Percentiles rank a stretch among this genome's conserved stretches.
Conservation (phyloP, 2,113 vertebrate species). For the Myotis yumanensis region DNA sequence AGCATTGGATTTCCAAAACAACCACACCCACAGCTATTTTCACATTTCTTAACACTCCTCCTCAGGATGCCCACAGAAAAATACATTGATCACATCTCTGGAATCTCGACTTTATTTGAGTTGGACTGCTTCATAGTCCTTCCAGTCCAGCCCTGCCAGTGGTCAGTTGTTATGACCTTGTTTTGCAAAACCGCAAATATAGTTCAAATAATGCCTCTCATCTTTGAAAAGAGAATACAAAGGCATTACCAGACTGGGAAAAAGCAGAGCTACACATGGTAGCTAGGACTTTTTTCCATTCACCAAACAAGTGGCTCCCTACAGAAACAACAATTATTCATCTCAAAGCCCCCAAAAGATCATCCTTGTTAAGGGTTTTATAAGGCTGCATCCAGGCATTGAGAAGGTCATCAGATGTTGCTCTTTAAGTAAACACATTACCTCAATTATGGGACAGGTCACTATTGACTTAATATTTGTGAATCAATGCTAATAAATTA, state of each 20-base stretch:
- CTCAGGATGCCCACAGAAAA: constrained; percentile 8
- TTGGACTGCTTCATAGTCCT: background rate
- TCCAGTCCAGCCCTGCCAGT: constrained; percentile 49
- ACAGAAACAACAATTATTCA: background rate
- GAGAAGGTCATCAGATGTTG: background rate
- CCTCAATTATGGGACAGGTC: background rate
- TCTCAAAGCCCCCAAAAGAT: background rate
- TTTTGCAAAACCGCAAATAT: constrained; percentile 35
- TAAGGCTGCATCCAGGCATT: background rate
- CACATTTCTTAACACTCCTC: constrained; percentile 31
- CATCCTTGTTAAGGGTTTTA: background rate
- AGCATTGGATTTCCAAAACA: constrained; percentile 59
- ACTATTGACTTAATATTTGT: constrained; percentile 9
- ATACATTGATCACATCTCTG: background rate
- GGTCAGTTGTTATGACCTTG: background rate
- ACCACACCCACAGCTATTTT: constrained; percentile 42
- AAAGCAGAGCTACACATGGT: background rate
- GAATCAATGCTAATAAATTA: constrained; percentile 36
- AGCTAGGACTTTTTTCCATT: constrained; percentile 1
- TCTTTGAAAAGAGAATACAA: constrained; percentile 39
- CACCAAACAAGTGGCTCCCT: background rate
- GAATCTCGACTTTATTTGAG: background rate
- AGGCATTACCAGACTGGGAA: constrained; percentile 29
- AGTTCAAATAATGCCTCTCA: constrained; percentile 43
- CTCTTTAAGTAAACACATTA: background rate